Conservation (phyloP, 2,113 vertebrate genomes). For the Mugil cephalus region DNA sequence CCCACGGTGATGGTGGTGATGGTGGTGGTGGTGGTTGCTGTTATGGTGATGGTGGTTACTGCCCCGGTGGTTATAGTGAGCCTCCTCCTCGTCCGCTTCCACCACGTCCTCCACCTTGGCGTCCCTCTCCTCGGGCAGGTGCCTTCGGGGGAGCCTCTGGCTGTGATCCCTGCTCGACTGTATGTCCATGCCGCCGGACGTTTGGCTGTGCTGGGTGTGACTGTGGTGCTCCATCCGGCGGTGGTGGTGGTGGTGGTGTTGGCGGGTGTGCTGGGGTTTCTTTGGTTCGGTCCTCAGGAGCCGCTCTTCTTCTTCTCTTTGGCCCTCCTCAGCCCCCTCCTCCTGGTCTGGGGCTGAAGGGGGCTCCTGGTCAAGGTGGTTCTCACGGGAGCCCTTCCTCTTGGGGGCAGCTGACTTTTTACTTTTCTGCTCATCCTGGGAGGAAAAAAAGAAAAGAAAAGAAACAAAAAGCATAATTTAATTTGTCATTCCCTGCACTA, state of each 20-base stretch:
- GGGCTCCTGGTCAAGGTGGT: constrained; percentile 67
- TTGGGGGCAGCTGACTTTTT: constrained; percentile 85
- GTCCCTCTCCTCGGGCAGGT: constrained; percentile 50
- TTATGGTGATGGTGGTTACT: constrained; percentile 86
- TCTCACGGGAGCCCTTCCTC: constrained; percentile 84
- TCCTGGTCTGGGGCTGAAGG: constrained; percentile 63
- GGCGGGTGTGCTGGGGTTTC: constrained; percentile 87
- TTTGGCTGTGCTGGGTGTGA: constrained; percentile 83
- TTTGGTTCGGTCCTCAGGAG: constrained; percentile 86
- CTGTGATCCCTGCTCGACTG: constrained; percentile 88
- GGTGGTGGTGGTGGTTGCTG: constrained; percentile 71
- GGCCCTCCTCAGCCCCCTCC: constrained; percentile 62
- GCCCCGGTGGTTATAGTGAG: constrained; percentile 84
- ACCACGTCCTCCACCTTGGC: constrained; percentile 80
- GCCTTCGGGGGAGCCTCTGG: constrained; percentile 79
- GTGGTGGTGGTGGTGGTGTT: constrained; percentile 87
- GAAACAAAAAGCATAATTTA: not conserved
- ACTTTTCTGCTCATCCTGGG: constrained; percentile 88
- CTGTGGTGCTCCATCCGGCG: constrained; percentile 85
- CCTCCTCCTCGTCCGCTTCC: constrained; percentile 83
- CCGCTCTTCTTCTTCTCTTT: constrained; percentile 75
- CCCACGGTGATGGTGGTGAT: constrained; percentile 68
- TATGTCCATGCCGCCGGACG: constrained; percentile 85
- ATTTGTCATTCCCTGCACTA: not conserved
- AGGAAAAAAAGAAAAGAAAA: constrained; percentile 26